Conservation (phyloP, 2,113 vertebrate genomes). For the Phalacrocorax brasilianus region DNA sequence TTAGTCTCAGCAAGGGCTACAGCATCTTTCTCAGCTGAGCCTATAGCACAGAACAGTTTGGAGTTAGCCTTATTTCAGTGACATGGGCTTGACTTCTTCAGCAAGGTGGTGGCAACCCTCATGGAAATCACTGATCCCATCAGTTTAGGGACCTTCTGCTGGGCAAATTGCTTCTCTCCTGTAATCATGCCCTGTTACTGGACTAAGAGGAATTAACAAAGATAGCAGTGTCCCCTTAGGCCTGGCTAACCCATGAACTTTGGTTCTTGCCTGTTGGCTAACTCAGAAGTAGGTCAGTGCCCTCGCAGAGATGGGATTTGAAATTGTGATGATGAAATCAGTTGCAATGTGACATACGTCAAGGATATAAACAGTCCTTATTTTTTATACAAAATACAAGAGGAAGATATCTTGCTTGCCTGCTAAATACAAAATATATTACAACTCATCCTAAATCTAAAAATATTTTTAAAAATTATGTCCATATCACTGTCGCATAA, state of each 20-base stretch:
- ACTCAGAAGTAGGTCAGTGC: background rate
- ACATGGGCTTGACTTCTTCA: background rate
- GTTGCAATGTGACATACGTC: background rate
- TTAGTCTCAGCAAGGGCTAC: background rate
- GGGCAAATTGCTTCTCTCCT: background rate
- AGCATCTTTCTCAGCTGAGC: background rate
- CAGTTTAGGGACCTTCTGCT: background rate
- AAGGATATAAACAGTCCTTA: background rate
- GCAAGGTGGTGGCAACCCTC: background rate
- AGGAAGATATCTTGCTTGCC: background rate
- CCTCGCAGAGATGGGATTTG: background rate
- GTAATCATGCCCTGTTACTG: background rate
- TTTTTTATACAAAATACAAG: background rate
- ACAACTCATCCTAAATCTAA: background rate
- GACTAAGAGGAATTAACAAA: background rate
- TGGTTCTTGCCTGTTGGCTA: background rate
- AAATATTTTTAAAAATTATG: background rate
- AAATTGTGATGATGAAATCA: background rate
- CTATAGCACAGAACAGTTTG: background rate
- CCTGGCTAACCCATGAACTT: background rate
- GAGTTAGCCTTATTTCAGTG: background rate
- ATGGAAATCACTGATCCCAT: background rate
- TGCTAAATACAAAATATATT: background rate
- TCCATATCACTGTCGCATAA: background rate
- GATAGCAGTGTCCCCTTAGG: too few relatives aligned